Conservation (phyloP, 2,888 invertebrate species). For the Scaptomyza tumidula region DNA sequence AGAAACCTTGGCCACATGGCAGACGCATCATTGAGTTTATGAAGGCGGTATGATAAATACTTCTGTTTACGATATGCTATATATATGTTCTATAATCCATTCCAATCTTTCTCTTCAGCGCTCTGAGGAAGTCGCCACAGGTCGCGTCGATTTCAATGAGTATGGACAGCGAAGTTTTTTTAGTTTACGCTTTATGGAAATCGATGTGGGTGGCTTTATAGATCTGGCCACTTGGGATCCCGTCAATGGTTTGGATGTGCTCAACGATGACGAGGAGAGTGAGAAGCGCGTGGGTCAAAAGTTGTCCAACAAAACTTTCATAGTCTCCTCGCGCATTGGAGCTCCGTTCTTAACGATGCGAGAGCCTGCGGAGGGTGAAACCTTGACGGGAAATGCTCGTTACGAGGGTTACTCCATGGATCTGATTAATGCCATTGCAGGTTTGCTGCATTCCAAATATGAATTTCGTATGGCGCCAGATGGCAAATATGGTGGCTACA, state of each 20-base stretch:
- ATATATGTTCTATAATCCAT: background rate
- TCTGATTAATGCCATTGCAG: conserved; percentile 92
- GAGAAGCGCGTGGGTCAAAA: conserved; percentile 85
- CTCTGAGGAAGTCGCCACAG: conserved; percentile 81
- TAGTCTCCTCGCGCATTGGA: conserved; percentile 89
- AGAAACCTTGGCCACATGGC: conserved; percentile 86
- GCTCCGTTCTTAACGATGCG: conserved; percentile 89
- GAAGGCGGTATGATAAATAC: conserved; percentile 86
- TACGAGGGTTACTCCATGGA: conserved; percentile 97
- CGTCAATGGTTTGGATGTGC: conserved; percentile 83
- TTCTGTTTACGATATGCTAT: conserved; percentile 8
- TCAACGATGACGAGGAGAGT: conserved; percentile 87
- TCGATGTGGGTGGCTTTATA: conserved; percentile 86
- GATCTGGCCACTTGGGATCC: conserved; percentile 85
- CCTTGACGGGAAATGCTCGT: conserved; percentile 89
- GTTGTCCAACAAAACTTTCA: conserved; percentile 88
- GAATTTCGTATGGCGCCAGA: conserved; percentile 90
- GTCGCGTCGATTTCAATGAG: conserved; percentile 83
- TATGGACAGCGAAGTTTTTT: conserved; percentile 89
- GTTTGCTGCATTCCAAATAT: conserved; percentile 88
- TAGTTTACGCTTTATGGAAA: conserved; percentile 88
- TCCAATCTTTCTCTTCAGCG: conserved; percentile 60
- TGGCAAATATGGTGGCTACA: conserved; percentile 88
- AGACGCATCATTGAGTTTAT: conserved; percentile 88
- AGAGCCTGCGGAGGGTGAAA: conserved; percentile 86